These are phyloP conservation scores for Podarcis lilfordi DNA, from an alignment of 2,797 vertebrate genomes.

Conservation along the genomic window DNA sequence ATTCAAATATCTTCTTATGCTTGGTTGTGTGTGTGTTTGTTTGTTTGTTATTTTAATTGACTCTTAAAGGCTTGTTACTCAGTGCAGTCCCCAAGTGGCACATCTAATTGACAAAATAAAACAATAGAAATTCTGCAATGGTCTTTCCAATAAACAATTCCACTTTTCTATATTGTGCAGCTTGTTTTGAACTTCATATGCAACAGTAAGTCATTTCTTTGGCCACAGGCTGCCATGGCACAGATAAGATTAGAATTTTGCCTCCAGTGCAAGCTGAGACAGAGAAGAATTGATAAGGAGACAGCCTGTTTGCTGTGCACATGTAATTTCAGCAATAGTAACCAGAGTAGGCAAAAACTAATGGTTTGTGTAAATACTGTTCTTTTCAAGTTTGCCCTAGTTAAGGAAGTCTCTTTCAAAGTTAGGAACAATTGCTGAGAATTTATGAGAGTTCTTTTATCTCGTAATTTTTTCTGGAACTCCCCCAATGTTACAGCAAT, in stretches of 20 bases:
- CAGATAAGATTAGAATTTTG: background rate
- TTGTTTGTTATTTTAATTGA: background rate
- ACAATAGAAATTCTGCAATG: background rate
- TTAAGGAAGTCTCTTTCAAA: background rate
- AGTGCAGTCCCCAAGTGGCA: background rate
- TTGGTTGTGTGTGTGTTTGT: background rate
- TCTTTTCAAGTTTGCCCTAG: background rate
- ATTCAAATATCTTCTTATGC: background rate
- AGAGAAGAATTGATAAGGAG: background rate
- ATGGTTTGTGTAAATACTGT: background rate
- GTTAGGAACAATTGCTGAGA: background rate
- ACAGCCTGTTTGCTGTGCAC: background rate
- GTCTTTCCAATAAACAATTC: background rate
- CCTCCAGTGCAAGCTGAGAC: background rate
- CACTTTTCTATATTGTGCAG: background rate
- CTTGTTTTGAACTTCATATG: background rate
- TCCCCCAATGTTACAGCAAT: background rate
- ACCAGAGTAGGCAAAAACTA: background rate
- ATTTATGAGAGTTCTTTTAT: slow-evolving; percentile 13
- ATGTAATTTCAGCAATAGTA: background rate
- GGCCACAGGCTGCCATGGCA: background rate
- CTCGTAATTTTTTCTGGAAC: background rate
- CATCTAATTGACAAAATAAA: background rate
- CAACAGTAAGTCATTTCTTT: background rate
- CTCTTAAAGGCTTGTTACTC: background rate